Base-by-base conservation (phyloP, 2,113 vertebrate species). In the Clarias macrocephalus region DNA sequence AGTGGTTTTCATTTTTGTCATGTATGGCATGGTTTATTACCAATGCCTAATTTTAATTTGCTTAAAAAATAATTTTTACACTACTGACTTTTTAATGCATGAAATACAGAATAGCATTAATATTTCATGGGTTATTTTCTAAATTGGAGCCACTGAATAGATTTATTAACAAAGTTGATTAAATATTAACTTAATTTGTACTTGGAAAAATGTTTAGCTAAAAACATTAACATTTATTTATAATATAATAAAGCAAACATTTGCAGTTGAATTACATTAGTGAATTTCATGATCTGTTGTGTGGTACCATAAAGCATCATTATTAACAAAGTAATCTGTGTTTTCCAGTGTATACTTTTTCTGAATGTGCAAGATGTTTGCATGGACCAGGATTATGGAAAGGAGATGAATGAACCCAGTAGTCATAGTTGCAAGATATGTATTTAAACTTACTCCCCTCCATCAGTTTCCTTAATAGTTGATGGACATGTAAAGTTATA, bases 361-460 rank as follows among this genome's bases (percentile, higher is more conserved):
- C 16, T 54, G 7, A 56, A 23, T 21, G 48, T 56, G 48, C 37
- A 42, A 7, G 37, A 28, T 82, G 63, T 70, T 68, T 68, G 62
- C 8, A 19, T 9, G 48, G 63, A 83, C 25, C 48, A 16, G 23
- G 48, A 6, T 48, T 48, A 65, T 28, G 52, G 33, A 28, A 30
- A 83, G 25, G 62, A 82, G 65, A 82, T 65, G 63, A 82, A 63
- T 82, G 48, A 54, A 59, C 15, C 33, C 4, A 80, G 9, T 30
- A 80, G 30, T 80, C 54, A 16, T 30, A 19, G 73, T 15, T 28
- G 52, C 15, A 18, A 15, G n/a, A 56, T 57, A 33, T 59, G 10
- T 80, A 9, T 79, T n/a, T n/a, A n/a, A n/a, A n/a, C n/a, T n/a
- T n/a, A n/a, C n/a, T n/a, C n/a, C n/a, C n/a, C n/a, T n/a, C n/a